phyloP scores from a whole-genome alignment of 1,140 invertebrate species.

The Bactericera cockerelli region DNA sequence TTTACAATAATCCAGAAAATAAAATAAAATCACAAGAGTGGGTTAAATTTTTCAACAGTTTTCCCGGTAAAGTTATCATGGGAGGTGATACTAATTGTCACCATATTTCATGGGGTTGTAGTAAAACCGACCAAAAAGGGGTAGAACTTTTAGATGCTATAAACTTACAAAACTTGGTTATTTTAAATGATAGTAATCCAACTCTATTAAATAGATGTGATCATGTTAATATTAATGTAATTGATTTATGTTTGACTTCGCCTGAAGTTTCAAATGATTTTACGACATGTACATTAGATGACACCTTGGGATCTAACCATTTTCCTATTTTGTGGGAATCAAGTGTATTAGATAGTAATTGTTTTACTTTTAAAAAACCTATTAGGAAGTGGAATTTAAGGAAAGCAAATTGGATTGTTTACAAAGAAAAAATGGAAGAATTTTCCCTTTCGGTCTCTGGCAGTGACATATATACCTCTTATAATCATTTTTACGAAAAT shows the following conservation, averaged over 20 bases:
- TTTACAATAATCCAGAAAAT: slow-evolving; percentile 5
- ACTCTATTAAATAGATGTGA: background rate
- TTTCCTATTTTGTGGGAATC: background rate
- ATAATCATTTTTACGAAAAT: background rate
- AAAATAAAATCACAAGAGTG: slow-evolving; percentile 1
- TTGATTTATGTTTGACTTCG: background rate
- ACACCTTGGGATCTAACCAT: background rate
- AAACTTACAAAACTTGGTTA: background rate
- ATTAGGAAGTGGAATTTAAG: too few species aligned
- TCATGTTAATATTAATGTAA: background rate
- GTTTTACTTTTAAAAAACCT: too few species aligned
- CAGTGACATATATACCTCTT: background rate
- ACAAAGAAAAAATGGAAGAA: too few species aligned
- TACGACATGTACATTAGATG: background rate
- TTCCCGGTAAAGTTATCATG: background rate
- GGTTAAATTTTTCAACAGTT: slow-evolving; percentile 5
- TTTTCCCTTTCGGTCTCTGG: too few species aligned
- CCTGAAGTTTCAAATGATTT: background rate
- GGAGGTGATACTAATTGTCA: background rate
- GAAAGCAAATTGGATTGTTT: too few species aligned
- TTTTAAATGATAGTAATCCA: slow-evolving; percentile 1
- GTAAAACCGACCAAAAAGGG: background rate
- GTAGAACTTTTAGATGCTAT: background rate
- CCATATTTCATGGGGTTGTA: background rate
- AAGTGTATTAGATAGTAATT: background rate